Conservation (phyloP, 2,888 invertebrate genomes). For the Lochmaea crataegi region DNA sequence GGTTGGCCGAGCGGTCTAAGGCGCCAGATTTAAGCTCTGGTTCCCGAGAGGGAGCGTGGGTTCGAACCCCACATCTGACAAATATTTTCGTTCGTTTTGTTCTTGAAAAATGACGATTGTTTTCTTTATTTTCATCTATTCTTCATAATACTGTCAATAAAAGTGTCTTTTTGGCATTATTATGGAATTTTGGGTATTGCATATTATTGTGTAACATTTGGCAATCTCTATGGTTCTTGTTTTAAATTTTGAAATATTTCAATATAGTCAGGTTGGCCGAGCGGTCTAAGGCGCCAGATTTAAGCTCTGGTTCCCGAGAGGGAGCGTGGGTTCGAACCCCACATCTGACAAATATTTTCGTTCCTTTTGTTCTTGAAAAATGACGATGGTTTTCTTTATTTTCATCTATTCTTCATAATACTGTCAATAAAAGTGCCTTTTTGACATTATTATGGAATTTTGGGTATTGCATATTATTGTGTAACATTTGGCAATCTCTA, state of each 20-base stretch:
- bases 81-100: conserved; percentile 15
- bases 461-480: background rate
- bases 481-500: background rate
- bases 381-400: no score
- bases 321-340: conserved; percentile 78
- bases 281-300: conserved; percentile 79
- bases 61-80: conserved; percentile 78
- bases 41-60: conserved; percentile 75
- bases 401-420: no score
- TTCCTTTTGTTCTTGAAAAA: no score
- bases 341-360: conserved; percentile 68
- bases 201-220: background rate
- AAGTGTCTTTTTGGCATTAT: no score
- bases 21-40: conserved; percentile 78
- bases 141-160: no score
- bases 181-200: no score
- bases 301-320: conserved; percentile 75
- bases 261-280: conserved; percentile 73
- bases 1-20: conserved; percentile 79
- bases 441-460: no score
- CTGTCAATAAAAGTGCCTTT: no score
- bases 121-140: no score
- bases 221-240: background rate
- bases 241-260: background rate
- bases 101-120: no score